Conservation (phyloP, 2,888 invertebrate species). For the Eristalinus aeneus region DNA sequence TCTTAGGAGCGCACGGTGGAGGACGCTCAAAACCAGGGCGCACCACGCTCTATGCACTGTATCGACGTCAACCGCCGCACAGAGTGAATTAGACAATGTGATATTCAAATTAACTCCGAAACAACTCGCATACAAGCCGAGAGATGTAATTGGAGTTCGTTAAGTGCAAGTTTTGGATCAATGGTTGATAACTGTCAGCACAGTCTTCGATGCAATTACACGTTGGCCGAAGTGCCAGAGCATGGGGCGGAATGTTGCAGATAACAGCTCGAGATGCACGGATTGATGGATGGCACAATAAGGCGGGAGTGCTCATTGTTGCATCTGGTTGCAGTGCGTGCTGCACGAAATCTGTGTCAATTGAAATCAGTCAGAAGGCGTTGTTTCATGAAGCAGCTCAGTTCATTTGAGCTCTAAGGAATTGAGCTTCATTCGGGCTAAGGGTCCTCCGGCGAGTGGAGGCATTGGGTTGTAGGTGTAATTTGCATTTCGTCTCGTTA, state of each 20-base stretch:
- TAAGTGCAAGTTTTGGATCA: slow-evolving; percentile 60
- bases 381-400: background rate
- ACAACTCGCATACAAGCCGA: slow-evolving; percentile 26
- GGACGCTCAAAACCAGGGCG: background rate
- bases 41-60: background rate
- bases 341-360: background rate
- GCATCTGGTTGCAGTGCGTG: background rate
- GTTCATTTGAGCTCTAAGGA: no score
- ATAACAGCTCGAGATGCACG: background rate
- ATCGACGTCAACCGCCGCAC: background rate
- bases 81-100: slow-evolving; percentile 53
- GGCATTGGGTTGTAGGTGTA: background rate
- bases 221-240: background rate
- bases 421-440: background rate
- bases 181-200: slow-evolving; percentile 38
- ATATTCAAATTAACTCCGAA: slow-evolving; percentile 65
- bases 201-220: slow-evolving; percentile 42
- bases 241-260: background rate
- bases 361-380: background rate
- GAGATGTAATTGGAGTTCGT: slow-evolving; percentile 61
- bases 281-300: background rate
- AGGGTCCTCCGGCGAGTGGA: background rate
- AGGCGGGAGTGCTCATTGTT: background rate
- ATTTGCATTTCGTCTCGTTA: background rate
- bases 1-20: slow-evolving; percentile 29